Evolutionary conservation across 30 jellyfish, hydroid and myxozoan species (phyloP), one percentile per base, ranked within the genome.

Genomic region (Aurelia aurita): DNA sequence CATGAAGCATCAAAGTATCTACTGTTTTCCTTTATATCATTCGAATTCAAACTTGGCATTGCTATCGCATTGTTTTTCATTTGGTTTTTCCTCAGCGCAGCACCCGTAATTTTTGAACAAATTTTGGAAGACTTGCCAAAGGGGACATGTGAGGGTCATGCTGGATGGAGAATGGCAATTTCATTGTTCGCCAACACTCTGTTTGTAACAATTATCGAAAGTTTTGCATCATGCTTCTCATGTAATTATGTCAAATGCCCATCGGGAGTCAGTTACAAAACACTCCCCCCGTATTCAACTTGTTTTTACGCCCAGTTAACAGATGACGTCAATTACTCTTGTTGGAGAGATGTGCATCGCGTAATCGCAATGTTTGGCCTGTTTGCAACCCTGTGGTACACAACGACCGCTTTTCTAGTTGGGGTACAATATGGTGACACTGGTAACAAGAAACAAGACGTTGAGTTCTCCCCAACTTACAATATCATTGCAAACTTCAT

Each of bases 131-230:
- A 78, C 45, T 68, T 88, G 14, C 96, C 99, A 20, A 59, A 82
- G 46, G 88, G 90, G 16, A 88, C 96, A 19, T 94, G 97, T 51
- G 97, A 85, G 12, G 85, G 73, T n/a, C 95, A 85, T 77, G 26
- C 73, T 12, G 93, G 99, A 19, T 94, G 99, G 99, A 76, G 95
- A 72, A 87, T 83, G 77, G 83, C 90, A n/a, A 69, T 94, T 15
- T 94, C 99, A 8, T 85, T 94, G 35, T 89, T 94, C 84, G 93
- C 97, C 55, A 94, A 94, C 72, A 94, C 99, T 34, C 65, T 94
- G 26, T 94, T 94, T 80, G 88, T 94, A 11, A 82, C 97, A 0
- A 25, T 94, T 69, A 35, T 94, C 45, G 99, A 94, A 74, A 69
- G 89, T 23, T 72, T 94, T 29, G 46, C 74, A 22, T 82, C 99